A percentile compares a stretch with the other conserved stretches of the same genome.
Conservation (phyloP, 2,797 vertebrate genomes). For the Clangula hyemalis region DNA sequence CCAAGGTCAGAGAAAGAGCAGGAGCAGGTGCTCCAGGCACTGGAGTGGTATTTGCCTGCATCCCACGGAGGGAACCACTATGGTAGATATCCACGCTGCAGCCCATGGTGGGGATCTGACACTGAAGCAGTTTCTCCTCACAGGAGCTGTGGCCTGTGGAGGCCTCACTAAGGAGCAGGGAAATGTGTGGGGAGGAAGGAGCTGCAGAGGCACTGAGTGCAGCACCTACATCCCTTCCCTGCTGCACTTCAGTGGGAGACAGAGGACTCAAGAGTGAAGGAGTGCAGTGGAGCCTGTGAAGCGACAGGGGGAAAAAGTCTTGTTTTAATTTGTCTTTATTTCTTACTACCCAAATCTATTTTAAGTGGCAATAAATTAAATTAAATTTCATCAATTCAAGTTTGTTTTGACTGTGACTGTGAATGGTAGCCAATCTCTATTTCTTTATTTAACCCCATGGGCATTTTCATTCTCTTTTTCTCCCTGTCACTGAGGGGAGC, state of each 20-base stretch:
- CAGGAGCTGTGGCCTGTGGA: not conserved
- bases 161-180: not conserved
- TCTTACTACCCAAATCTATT: not conserved
- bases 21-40: not conserved
- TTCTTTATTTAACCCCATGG: not conserved
- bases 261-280: not conserved
- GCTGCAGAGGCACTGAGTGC: not conserved
- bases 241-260: accelerated
- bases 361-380: not conserved
- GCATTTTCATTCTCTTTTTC: not conserved
- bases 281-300: not conserved
- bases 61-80: too few relatives aligned
- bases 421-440: not conserved
- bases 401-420: not conserved
- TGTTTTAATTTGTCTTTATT: not conserved
- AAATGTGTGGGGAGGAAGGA: not conserved
- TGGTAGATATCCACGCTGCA: too few relatives aligned
- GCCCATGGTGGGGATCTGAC: accelerated
- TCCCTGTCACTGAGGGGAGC: not conserved
- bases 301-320: not conserved
- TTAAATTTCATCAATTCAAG: accelerated
- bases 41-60: not conserved
- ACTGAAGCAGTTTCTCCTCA: not conserved
- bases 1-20: not conserved
- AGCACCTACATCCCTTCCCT: accelerated